Evolutionary conservation across 2,888 invertebrate species (phyloP).

Genomic region (Ormyrus pomaceus): DNA sequence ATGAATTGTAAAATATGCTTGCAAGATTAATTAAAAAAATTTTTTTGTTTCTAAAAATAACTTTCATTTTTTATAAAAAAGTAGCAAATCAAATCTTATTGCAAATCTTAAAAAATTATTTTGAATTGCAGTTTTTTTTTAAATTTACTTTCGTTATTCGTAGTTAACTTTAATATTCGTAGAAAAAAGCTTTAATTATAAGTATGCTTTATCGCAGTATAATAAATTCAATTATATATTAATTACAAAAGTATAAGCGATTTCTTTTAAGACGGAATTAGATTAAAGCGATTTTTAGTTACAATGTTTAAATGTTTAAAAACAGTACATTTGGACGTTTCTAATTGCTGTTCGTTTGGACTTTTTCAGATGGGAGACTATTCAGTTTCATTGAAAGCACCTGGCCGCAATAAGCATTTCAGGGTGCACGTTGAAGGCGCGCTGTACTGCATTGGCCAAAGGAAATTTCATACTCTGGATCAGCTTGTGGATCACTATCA

Average conservation of each 20-base stretch:
- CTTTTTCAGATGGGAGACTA: slow-evolving; percentile 93
- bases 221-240: no score
- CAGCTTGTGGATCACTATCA: slow-evolving; percentile 99
- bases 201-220: no score
- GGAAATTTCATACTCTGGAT: slow-evolving; percentile 96
- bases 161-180: no score
- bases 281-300: no score
- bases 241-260: no score
- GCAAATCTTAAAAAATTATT: no score
- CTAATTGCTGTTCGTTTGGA: slow-evolving; percentile 1
- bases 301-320: slow-evolving; percentile 9
- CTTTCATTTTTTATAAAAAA: slow-evolving; percentile 12
- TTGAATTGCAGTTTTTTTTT: no score
- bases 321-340: neutral
- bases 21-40: slow-evolving; percentile 1
- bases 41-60: slow-evolving; percentile 2
- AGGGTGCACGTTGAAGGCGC: slow-evolving; percentile 96
- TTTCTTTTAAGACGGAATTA: no score
- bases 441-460: slow-evolving; percentile 97
- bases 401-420: slow-evolving; percentile 99
- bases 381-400: slow-evolving; percentile 98
- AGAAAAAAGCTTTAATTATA: no score
- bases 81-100: no score
- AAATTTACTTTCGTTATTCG: no score
- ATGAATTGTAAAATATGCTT: neutral